Evolutionary conservation across 2,113 vertebrate species (phyloP).

Genomic region (Nicator chloris): DNA sequence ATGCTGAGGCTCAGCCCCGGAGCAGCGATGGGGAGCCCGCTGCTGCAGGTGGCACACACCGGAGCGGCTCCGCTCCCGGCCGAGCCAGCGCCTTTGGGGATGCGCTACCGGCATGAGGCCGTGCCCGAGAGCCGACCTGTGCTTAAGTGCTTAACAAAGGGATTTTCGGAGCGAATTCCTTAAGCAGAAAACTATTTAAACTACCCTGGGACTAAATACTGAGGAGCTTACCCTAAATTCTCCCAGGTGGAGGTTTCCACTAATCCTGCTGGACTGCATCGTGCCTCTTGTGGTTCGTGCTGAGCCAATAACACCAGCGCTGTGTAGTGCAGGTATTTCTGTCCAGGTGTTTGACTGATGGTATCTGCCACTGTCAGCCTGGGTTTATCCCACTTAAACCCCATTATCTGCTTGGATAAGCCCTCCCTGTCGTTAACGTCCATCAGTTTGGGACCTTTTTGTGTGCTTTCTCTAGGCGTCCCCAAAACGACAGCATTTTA

Average conservation of each 20-base stretch:
- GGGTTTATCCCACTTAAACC: conserved; percentile 4
- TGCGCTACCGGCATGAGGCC: fast-evolving
- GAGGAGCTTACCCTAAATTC: conserved; percentile 6
- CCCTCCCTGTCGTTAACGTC: background rate
- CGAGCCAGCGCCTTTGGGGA: background rate
- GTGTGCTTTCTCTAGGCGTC: background rate
- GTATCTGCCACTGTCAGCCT: background rate
- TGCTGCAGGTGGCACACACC: background rate
- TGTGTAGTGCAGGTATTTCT: background rate
- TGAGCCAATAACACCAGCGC: background rate
- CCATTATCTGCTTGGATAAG: background rate
- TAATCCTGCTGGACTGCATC: background rate
- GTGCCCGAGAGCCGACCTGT: background rate
- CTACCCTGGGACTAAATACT: background rate
- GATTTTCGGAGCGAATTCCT: conserved; percentile 29
- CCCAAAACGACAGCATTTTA: background rate
- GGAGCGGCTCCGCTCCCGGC: fast-evolving
- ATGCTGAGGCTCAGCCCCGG: background rate
- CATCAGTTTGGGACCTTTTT: background rate
- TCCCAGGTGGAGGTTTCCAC: background rate
- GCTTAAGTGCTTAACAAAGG: conserved; percentile 24
- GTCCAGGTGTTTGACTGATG: background rate
- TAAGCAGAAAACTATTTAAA: conserved; percentile 49
- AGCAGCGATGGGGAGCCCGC: background rate
- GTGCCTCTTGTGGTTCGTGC: fast-evolving